These are phyloP conservation scores for Dendrolimus kikuchii DNA, from an alignment of 1,140 invertebrate genomes.

Conservation along the genomic window DNA sequence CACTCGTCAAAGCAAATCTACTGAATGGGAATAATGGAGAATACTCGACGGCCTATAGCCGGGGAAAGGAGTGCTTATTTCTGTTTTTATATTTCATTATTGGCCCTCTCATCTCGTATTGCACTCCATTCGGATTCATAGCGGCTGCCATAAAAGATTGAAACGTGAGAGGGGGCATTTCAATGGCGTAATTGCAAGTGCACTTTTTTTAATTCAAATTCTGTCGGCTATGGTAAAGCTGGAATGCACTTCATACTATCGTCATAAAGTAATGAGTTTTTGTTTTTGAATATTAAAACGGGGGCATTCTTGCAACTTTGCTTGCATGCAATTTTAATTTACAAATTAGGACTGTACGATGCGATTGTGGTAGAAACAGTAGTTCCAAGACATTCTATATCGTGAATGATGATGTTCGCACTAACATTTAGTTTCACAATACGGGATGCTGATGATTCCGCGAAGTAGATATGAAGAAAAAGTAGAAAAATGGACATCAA, in stretches of 20 bases:
- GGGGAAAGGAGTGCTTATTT: slow-evolving; percentile 61
- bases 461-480: too few relatives aligned
- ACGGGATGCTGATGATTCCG: too few relatives aligned
- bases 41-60: slow-evolving; percentile 45
- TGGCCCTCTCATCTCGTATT: slow-evolving; percentile 67
- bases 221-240: slow-evolving; percentile 60
- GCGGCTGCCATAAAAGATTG: slow-evolving; percentile 66
- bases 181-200: slow-evolving; percentile 68
- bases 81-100: slow-evolving; percentile 71
- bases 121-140: slow-evolving; percentile 65
- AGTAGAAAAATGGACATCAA: too few relatives aligned
- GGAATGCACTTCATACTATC: slow-evolving; percentile 65
- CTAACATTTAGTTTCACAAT: too few relatives aligned
- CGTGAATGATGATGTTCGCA: too few relatives aligned
- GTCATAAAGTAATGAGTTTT: slow-evolving; percentile 65
- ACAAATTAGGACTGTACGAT: too few relatives aligned
- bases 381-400: too few relatives aligned
- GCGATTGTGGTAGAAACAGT: too few relatives aligned
- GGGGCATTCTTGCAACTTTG: too few relatives aligned
- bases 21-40: slow-evolving; percentile 60
- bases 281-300: slow-evolving; percentile 22
- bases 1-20: slow-evolving; percentile 51
- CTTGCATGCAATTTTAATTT: too few relatives aligned
- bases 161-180: slow-evolving; percentile 65
- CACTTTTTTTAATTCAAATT: slow-evolving; percentile 65